Evolutionary conservation across 2,113 vertebrate species (phyloP).

Genomic region (Rhinopithecus roxellana): DNA sequence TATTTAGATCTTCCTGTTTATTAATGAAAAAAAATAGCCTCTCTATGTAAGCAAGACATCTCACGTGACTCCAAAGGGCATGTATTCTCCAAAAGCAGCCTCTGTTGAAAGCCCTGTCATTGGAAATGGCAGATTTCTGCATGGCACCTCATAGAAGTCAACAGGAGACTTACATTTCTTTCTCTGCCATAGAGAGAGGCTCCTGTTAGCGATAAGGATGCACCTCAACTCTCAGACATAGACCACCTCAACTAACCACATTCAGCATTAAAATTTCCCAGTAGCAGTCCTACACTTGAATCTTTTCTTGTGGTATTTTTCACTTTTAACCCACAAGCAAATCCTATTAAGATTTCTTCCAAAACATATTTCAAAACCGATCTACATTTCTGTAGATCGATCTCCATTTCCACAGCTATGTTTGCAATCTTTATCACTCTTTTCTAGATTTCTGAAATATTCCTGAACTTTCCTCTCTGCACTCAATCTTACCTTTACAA

Average conservation of each 20-base stretch:
- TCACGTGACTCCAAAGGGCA: not conserved
- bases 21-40: not conserved
- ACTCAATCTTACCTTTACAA: not conserved
- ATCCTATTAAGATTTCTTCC: not conserved
- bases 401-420: not conserved
- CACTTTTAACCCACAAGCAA: not conserved
- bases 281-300: not conserved
- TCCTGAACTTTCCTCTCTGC: not conserved
- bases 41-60: not conserved
- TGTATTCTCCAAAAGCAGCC: accelerated
- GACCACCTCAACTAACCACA: not conserved
- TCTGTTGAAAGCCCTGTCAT: not conserved
- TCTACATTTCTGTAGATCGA: not conserved
- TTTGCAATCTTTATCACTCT: not conserved
- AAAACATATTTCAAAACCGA: not conserved
- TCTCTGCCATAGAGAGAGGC: not conserved
- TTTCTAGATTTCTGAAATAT: not conserved
- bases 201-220: not conserved
- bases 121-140: not conserved
- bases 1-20: not conserved
- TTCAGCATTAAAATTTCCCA: not conserved
- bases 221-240: not conserved
- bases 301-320: not conserved
- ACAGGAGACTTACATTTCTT: not conserved
- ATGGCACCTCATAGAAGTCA: not conserved